Conservation (phyloP, 2,888 invertebrate species). For the Tinea semifulvella region DNA sequence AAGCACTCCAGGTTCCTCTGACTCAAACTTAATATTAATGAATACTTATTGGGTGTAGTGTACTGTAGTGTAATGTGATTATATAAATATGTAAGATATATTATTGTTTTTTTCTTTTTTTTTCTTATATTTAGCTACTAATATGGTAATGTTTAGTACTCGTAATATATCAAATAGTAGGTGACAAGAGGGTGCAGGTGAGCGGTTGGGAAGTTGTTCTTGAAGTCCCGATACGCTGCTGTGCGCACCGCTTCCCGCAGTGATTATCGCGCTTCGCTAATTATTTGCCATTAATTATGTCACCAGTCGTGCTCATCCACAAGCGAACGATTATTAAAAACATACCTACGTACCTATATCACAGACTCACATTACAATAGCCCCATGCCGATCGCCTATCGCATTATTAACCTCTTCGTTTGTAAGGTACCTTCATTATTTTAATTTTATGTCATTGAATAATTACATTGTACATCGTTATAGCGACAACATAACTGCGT, state of each 20-base stretch:
- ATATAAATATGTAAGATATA: too few relatives aligned
- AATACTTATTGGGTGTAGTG: too few relatives aligned
- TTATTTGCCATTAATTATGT: slow-evolving; percentile 27
- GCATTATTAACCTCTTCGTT: slow-evolving; percentile 17
- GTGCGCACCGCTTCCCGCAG: slow-evolving; percentile 21
- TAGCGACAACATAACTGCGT: slow-evolving; percentile 9
- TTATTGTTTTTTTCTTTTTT: too few relatives aligned
- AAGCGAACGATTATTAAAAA: slow-evolving; percentile 22
- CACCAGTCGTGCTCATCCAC: slow-evolving; percentile 22
- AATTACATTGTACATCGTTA: slow-evolving; percentile 14
- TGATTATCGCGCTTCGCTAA: slow-evolving; percentile 22
- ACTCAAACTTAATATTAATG: too few relatives aligned
- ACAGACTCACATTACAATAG: slow-evolving; percentile 14
- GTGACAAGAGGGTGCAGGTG: too few relatives aligned
- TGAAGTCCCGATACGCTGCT: background rate
- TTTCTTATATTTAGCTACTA: too few relatives aligned
- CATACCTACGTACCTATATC: too few relatives aligned
- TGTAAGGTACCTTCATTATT: slow-evolving; percentile 26
- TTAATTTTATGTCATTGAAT: slow-evolving; percentile 27
- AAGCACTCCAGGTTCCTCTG: too few relatives aligned
- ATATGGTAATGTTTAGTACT: too few relatives aligned
- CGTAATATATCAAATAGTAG: too few relatives aligned
- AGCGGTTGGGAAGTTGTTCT: background rate
- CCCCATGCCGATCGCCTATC: slow-evolving; percentile 18
- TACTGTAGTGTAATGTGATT: too few relatives aligned